Percentiles rank a stretch among this genome's conserved stretches.
These are phyloP conservation scores for Pseudorhombus dupliciocellatus DNA, from an alignment of 2,113 vertebrate species.

Conservation along the genomic window DNA sequence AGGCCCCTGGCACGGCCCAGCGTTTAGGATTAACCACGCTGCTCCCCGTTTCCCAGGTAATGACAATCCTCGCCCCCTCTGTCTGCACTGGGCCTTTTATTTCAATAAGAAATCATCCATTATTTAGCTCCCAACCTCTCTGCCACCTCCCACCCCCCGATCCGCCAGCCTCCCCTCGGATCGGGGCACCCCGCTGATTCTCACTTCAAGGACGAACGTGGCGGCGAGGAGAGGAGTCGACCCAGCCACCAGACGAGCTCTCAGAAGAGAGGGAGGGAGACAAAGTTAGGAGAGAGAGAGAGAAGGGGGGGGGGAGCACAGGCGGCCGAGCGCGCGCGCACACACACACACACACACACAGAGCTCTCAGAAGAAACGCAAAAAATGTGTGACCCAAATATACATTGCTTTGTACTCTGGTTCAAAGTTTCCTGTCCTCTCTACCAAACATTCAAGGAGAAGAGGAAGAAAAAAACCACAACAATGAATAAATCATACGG, in stretches of 20 bases:
- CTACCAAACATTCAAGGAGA: slow-evolving; percentile 75
- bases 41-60: slow-evolving; percentile 65
- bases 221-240: slow-evolving; percentile 73
- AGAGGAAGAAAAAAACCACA: slow-evolving; percentile 62
- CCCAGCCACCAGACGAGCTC: slow-evolving; percentile 72
- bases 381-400: slow-evolving; percentile 81
- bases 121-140: slow-evolving; percentile 79
- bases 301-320: too few relatives aligned
- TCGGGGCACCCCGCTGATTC: slow-evolving; percentile 76
- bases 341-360: slow-evolving; percentile 10
- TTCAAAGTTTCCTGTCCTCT: slow-evolving; percentile 84
- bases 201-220: slow-evolving; percentile 82
- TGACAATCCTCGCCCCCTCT: slow-evolving; percentile 63
- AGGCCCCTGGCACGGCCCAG: too few relatives aligned
- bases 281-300: slow-evolving; percentile 34
- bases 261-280: slow-evolving; percentile 62
- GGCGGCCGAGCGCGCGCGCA: background rate
- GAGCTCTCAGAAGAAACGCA: slow-evolving; percentile 56
- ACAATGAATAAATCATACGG: slow-evolving; percentile 82
- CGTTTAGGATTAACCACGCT: slow-evolving; percentile 55
- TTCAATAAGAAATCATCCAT: slow-evolving; percentile 82
- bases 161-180: slow-evolving; percentile 52
- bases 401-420: slow-evolving; percentile 82
- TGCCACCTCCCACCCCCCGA: slow-evolving; percentile 32
- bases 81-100: slow-evolving; percentile 65